Conservation (phyloP, 2,888 invertebrate species). For the Osmoderma eremita region DNA sequence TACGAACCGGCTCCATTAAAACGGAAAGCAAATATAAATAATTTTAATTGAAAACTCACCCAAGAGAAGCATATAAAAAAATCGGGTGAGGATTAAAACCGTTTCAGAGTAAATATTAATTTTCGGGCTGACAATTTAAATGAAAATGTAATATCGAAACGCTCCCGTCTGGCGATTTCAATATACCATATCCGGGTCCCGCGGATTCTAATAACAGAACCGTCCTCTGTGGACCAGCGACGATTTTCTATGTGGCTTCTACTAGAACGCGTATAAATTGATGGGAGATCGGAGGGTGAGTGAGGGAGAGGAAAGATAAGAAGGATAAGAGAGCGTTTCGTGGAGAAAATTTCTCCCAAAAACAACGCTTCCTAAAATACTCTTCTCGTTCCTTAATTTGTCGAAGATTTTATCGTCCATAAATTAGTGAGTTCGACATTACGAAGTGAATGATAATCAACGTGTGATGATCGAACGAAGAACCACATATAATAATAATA, state of each 20-base stretch:
- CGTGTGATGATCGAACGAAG: conserved; percentile 3
- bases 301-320: neutral
- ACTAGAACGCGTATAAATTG: too few relatives aligned
- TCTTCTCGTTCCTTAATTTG: conserved; percentile 37
- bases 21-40: conserved; percentile 34
- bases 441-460: conserved; percentile 42
- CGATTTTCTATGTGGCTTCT: neutral
- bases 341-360: conserved; percentile 23
- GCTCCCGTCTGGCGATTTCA: conserved; percentile 24
- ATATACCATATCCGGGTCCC: conserved; percentile 28
- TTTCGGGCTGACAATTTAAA: conserved; percentile 32
- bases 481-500: too few relatives aligned
- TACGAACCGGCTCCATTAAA: conserved; percentile 12
- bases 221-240: neutral
- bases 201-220: conserved; percentile 21
- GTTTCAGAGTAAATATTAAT: conserved; percentile 29
- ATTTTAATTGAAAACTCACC: conserved; percentile 33
- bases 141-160: conserved; percentile 33
- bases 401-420: conserved; percentile 41
- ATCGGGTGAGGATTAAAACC: conserved; percentile 26
- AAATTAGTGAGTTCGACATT: conserved; percentile 36
- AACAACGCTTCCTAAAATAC: conserved; percentile 8
- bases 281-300: neutral
- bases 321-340: too few relatives aligned
- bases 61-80: conserved; percentile 14